A percentile compares a stretch with the other conserved stretches of the same genome.
phyloP scores from a whole-genome alignment of 2,113 vertebrate species.

The Microcebus lehilahytsara region DNA sequence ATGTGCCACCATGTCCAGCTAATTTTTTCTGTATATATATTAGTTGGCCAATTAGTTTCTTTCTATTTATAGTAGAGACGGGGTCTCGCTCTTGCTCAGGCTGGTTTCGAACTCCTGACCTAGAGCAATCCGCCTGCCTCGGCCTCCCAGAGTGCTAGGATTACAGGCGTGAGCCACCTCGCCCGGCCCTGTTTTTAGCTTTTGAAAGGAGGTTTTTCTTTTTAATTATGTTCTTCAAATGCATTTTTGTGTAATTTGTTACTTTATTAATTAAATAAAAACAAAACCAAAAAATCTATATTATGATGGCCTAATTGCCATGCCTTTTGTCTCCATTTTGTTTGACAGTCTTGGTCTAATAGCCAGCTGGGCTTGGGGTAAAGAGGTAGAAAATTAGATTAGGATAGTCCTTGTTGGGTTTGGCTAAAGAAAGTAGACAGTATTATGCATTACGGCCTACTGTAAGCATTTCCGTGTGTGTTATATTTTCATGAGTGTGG shows the following conservation, averaged over 20 bases:
- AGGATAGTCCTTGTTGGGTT: too few species aligned
- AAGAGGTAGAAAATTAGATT: not conserved
- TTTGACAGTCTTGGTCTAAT: not conserved
- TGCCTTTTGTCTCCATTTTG: not conserved
- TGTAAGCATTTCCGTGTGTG: not conserved
- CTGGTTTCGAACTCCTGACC: too few species aligned
- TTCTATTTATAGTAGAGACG: too few species aligned
- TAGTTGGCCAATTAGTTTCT: too few species aligned
- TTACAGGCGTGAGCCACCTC: too few species aligned
- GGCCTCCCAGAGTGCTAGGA: too few species aligned
- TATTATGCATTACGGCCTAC: not conserved
- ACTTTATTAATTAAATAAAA: not conserved
- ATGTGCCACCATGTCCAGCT: too few species aligned
- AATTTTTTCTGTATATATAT: too few species aligned
- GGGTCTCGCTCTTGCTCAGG: too few species aligned
- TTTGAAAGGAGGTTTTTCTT: not conserved
- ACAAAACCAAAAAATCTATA: not conserved
- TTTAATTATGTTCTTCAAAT: not conserved
- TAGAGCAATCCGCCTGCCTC: too few species aligned
- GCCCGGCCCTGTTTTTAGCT: not conserved
- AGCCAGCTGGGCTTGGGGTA: not conserved
- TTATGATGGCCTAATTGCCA: not conserved
- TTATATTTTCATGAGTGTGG: not conserved
- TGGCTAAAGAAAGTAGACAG: not conserved
- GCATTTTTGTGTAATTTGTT: not conserved